A percentile compares a stretch with the other conserved stretches of the same genome.
These are phyloP conservation scores for Hemiprocne comata DNA, from an alignment of 2,113 vertebrate species.

Conservation along the genomic window DNA sequence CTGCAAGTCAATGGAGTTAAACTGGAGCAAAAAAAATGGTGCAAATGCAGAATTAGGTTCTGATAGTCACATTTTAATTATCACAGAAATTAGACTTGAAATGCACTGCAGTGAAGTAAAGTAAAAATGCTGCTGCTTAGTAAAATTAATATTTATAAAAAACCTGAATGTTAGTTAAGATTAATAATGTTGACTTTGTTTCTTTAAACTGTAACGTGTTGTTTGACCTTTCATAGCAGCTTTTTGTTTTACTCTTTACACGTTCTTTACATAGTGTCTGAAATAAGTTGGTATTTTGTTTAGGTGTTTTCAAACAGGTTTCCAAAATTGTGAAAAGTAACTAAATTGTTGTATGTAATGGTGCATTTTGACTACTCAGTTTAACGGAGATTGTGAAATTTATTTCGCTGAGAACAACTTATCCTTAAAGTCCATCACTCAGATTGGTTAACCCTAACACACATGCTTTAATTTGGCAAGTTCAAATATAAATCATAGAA, in stretches of 20 bases:
- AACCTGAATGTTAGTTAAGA: neutral
- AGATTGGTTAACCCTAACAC: neutral
- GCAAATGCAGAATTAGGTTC: neutral
- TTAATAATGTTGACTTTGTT: neutral
- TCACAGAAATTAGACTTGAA: neutral
- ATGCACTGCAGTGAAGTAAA: neutral
- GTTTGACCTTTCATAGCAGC: neutral
- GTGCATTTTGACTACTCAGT: neutral
- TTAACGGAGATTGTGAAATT: neutral
- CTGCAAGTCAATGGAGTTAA: conserved; percentile 16
- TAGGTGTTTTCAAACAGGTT: neutral
- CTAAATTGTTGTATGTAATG: neutral
- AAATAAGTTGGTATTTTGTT: neutral
- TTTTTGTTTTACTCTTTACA: neutral
- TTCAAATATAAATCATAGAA: neutral
- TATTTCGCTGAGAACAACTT: neutral
- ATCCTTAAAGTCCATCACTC: neutral
- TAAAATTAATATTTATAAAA: conserved; percentile 13
- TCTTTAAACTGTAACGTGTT: neutral
- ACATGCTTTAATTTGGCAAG: neutral
- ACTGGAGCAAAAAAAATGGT: neutral
- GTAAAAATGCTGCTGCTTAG: neutral
- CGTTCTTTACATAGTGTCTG: neutral
- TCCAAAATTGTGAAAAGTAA: neutral
- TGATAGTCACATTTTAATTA: conserved; percentile 4